A percentile compares a stretch with the other conserved stretches of the same genome.
These are phyloP conservation scores for Myrmophylax atrothorax DNA, from an alignment of 2,113 vertebrate genomes.

Conservation along the genomic window DNA sequence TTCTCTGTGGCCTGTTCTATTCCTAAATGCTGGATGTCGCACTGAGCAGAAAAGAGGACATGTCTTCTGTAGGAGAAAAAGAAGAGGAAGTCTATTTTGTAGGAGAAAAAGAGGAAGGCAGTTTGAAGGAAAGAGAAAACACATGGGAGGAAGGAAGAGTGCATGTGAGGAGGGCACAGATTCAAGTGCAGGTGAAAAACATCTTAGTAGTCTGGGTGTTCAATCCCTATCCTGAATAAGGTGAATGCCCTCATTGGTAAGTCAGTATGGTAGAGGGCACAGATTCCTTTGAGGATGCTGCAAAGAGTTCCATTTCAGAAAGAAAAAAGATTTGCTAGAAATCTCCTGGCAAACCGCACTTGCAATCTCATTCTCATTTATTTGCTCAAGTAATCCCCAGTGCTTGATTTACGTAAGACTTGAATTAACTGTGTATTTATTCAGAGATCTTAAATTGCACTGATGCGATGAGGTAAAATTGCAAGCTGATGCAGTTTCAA, in stretches of 20 bases:
- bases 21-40: background rate
- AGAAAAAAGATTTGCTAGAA: slow-evolving; percentile 4
- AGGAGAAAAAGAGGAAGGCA: background rate
- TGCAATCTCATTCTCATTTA: slow-evolving; percentile 49
- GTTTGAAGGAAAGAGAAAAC: slow-evolving; percentile 11
- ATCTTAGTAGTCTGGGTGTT: background rate
- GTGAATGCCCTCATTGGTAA: background rate
- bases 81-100: background rate
- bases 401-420: slow-evolving; percentile 60
- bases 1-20: background rate
- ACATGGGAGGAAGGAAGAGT: background rate
- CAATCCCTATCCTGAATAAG: accelerated
- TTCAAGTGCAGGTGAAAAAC: background rate
- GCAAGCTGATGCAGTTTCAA: slow-evolving; percentile 47
- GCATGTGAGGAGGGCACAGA: background rate
- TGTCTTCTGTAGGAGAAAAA: background rate
- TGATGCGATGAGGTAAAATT: slow-evolving; percentile 52
- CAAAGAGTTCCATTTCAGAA: background rate
- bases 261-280: background rate
- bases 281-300: background rate
- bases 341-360: background rate
- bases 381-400: slow-evolving; percentile 64
- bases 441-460: slow-evolving; percentile 49
- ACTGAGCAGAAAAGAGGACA: background rate
- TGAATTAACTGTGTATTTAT: slow-evolving; percentile 66